These are phyloP conservation scores for Drosophila sordidapex DNA, from an alignment of 2,888 invertebrate genomes.

Conservation along the genomic window DNA sequence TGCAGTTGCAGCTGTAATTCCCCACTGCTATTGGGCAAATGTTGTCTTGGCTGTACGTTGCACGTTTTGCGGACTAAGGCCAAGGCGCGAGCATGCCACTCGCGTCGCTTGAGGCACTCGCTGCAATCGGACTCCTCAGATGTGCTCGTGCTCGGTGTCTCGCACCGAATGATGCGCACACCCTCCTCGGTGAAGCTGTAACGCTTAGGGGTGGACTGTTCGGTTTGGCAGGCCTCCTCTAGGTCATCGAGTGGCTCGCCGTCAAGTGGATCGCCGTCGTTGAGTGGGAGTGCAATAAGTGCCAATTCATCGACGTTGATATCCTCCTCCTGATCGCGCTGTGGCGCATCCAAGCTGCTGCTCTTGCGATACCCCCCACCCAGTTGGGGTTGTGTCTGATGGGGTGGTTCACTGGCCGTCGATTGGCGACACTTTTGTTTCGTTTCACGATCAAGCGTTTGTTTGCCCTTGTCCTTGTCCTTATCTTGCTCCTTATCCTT, in stretches of 20 bases:
- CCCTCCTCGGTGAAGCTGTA: conserved; percentile 90
- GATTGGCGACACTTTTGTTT: conserved; percentile 83
- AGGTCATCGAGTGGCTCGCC: conserved; percentile 15
- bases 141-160: conserved; percentile 84
- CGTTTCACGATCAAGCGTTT: conserved; percentile 69
- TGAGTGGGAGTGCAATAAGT: conserved; percentile 13
- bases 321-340: conserved; percentile 36
- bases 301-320: conserved; percentile 15
- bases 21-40: conserved; percentile 49
- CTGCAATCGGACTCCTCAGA: conserved; percentile 85
- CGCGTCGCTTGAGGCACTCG: conserved; percentile 85
- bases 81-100: conserved; percentile 85
- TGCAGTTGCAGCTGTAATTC: conserved; percentile 67
- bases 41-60: conserved; percentile 81
- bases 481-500: conserved; percentile 48
- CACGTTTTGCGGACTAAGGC: conserved; percentile 84
- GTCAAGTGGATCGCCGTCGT: conserved; percentile 34
- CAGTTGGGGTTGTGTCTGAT: conserved; percentile 59
- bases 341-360: conserved; percentile 90
- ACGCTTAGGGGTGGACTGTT: conserved; percentile 86
- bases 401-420: conserved; percentile 86
- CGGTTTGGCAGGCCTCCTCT: conserved; percentile 43
- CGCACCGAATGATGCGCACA: conserved; percentile 85
- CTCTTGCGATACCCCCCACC: conserved; percentile 88
- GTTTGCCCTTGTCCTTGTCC: conserved; percentile 76